phyloP scores from a whole-genome alignment of 2,113 vertebrate genomes.

The Mus pahari region DNA sequence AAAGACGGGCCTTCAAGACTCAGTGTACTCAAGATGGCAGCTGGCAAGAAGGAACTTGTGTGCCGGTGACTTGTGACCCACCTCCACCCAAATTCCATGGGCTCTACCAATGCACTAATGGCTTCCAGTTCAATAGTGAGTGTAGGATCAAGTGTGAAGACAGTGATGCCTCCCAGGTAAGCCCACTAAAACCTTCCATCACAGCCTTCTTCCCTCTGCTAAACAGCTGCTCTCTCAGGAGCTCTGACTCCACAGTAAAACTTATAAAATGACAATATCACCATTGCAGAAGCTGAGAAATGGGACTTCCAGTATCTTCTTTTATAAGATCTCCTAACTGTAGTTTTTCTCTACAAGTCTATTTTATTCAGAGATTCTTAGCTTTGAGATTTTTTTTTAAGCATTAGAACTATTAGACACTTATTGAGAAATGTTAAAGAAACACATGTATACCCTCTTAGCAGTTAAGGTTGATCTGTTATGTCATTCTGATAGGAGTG shows the following conservation, averaged over 20 bases:
- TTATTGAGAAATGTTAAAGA: neutral
- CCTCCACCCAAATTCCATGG: slow-evolving; percentile 95
- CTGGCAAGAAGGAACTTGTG: slow-evolving; percentile 94
- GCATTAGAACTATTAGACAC: neutral
- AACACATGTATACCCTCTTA: neutral
- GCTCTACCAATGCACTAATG: slow-evolving; percentile 95
- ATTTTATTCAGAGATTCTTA: neutral
- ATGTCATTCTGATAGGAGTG: neutral
- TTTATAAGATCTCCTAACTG: neutral
- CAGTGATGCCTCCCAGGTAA: slow-evolving; percentile 91
- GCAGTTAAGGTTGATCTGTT: neutral
- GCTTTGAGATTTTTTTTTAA: neutral
- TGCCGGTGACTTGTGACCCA: slow-evolving; percentile 95
- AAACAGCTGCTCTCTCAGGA: neutral
- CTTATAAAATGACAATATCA: accelerated
- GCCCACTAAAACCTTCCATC: slow-evolving; percentile 62
- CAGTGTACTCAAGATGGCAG: slow-evolving; percentile 97
- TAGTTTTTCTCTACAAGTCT: neutral
- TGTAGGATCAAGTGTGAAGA: slow-evolving; percentile 94
- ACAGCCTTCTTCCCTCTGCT: neutral
- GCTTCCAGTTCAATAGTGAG: slow-evolving; percentile 96
- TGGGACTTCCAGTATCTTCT: neutral
- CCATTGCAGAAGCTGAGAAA: neutral
- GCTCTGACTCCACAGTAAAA: neutral
- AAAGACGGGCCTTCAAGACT: slow-evolving; percentile 95